Percentiles rank a stretch among this genome's conserved stretches.
These are phyloP conservation scores for Agrotis exclamationis DNA, from an alignment of 2,888 invertebrate genomes.

Conservation along the genomic window DNA sequence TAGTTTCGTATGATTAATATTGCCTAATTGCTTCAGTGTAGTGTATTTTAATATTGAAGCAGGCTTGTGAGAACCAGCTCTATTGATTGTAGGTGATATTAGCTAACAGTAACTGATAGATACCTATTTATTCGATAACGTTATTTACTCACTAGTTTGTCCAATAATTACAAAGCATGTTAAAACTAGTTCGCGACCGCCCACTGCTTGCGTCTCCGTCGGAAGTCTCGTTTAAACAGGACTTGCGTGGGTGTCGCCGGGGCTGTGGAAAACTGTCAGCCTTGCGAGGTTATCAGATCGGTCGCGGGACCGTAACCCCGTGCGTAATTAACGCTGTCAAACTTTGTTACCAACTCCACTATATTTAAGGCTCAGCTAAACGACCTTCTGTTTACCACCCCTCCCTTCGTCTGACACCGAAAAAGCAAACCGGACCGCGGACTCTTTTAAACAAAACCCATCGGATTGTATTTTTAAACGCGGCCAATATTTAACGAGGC, in stretches of 20 bases:
- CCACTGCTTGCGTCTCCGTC: not conserved
- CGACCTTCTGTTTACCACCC: conserved; percentile 41
- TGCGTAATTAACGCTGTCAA: conserved; percentile 59
- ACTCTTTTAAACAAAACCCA: conserved; percentile 6
- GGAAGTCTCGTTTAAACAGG: conserved; percentile 1
- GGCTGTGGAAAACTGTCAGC: conserved; percentile 36
- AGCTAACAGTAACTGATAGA: not conserved
- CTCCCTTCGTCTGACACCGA: conserved; percentile 22
- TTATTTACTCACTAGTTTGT: not conserved
- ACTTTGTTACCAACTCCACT: conserved; percentile 48
- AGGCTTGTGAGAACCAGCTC: not conserved
- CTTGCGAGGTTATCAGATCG: conserved; percentile 49
- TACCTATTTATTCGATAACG: not conserved
- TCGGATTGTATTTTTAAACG: conserved; percentile 16
- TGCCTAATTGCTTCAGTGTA: not conserved
- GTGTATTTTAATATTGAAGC: not conserved
- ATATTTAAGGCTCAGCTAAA: conserved; percentile 47
- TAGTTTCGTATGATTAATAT: not conserved
- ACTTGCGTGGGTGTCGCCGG: conserved; percentile 13
- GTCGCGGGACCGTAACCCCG: conserved; percentile 30
- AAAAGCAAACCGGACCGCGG: conserved; percentile 30
- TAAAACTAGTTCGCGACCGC: not conserved
- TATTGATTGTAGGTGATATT: not conserved
- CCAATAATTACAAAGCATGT: conserved; percentile 17
- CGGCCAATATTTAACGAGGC: conserved; percentile 30